These are phyloP conservation scores for Trissolcus basalis DNA, from an alignment of 1,140 invertebrate genomes.

Conservation along the genomic window DNA sequence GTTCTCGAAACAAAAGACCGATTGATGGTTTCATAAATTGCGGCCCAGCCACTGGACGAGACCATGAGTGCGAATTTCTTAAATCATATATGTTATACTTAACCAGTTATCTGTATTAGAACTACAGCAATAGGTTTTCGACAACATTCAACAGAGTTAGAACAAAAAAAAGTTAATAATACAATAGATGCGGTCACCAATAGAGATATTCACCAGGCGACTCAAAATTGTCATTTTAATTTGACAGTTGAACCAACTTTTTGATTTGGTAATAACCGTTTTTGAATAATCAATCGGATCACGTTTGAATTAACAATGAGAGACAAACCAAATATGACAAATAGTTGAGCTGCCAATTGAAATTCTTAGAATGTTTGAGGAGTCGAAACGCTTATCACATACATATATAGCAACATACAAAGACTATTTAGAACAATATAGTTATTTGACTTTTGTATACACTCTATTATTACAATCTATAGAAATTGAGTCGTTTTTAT, in stretches of 20 bases:
- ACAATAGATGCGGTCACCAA: slow-evolving; percentile 28
- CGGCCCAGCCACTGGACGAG: slow-evolving; percentile 52
- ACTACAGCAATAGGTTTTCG: slow-evolving; percentile 46
- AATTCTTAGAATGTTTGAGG: no score
- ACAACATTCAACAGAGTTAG: slow-evolving; percentile 36
- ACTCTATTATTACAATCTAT: slow-evolving; percentile 32
- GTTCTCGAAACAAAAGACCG: slow-evolving; percentile 53
- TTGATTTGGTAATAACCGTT: no score
- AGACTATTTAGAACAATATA: no score
- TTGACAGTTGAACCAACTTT: no score
- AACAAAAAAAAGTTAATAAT: slow-evolving; percentile 20
- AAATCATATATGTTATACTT: slow-evolving; percentile 48
- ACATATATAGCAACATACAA: no score
- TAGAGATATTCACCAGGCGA: slow-evolving; percentile 14
- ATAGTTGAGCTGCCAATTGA: no score
- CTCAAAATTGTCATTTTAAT: neutral
- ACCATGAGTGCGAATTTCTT: slow-evolving; percentile 57
- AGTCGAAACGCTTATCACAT: no score
- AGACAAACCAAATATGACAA: no score
- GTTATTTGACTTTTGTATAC: slow-evolving; percentile 9
- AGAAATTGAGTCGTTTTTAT: slow-evolving; percentile 29
- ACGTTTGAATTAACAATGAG: no score
- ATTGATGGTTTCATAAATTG: slow-evolving; percentile 47
- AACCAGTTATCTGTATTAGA: slow-evolving; percentile 54
- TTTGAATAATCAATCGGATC: no score